Conservation (phyloP, 2,113 vertebrate species). For the Ornithorhynchus anatinus region DNA sequence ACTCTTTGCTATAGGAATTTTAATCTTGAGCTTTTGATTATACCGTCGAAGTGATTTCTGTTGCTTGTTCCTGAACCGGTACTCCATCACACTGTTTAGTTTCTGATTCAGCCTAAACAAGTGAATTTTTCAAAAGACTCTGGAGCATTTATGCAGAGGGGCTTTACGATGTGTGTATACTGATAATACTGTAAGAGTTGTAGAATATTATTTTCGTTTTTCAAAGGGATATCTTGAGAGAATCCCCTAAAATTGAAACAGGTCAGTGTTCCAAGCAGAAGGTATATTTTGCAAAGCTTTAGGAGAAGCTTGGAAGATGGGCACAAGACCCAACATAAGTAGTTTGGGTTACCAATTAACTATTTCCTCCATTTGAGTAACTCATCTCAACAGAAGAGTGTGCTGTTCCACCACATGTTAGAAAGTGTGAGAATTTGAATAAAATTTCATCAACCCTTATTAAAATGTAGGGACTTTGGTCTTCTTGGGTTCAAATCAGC, state of each 20-base stretch:
- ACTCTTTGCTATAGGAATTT: conserved; percentile 68
- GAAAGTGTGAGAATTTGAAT: conserved; percentile 72
- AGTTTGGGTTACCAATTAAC: conserved; percentile 67
- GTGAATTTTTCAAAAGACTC: conserved; percentile 51
- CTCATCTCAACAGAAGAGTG: conserved; percentile 83
- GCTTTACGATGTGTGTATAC: not conserved
- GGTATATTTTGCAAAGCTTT: conserved; percentile 13
- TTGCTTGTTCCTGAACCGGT: conserved; percentile 50
- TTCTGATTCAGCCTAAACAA: conserved; percentile 39
- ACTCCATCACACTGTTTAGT: conserved; percentile 40
- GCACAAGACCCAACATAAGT: conserved; percentile 52
- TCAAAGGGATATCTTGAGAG: not conserved
- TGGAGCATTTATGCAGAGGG: not conserved
- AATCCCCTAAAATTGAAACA: conserved; percentile 29
- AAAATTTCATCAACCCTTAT: conserved; percentile 75
- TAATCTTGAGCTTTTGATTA: conserved; percentile 72
- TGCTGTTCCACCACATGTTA: conserved; percentile 81
- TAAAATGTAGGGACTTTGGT: conserved; percentile 74
- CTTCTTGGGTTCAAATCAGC: conserved; percentile 74
- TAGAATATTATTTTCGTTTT: not conserved
- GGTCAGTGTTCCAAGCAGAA: conserved; percentile 20
- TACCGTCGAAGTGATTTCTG: conserved; percentile 71
- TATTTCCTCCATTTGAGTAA: conserved; percentile 73
- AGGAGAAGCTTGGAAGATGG: conserved; percentile 45
- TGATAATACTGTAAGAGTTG: not conserved